Percentiles rank a stretch among this genome's conserved stretches.
Conservation (phyloP, 2,113 vertebrate species). For the Stegostoma tigrinum region DNA sequence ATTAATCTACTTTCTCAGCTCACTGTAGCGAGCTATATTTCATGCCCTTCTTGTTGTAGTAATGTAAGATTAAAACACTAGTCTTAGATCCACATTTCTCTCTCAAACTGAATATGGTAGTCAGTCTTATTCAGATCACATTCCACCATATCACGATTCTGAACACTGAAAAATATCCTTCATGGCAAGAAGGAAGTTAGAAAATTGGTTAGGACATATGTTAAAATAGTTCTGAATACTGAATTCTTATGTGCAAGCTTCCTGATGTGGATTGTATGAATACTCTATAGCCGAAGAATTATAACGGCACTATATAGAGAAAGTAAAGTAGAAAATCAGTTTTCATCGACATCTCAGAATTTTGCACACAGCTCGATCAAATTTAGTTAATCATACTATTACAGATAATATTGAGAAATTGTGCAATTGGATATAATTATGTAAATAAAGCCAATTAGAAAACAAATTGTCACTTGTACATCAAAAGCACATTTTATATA, state of each 20-base stretch:
- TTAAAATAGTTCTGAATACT: not conserved
- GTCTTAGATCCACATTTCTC: no score
- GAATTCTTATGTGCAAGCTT: not conserved
- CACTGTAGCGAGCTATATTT: no score
- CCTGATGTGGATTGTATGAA: not conserved
- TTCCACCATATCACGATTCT: no score
- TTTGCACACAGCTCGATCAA: not conserved
- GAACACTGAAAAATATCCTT: not conserved
- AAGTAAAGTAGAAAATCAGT: not conserved
- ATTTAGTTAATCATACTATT: not conserved
- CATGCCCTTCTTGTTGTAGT: no score
- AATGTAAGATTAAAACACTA: no score
- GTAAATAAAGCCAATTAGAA: conserved; percentile 33
- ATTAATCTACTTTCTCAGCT: no score
- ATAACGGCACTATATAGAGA: not conserved
- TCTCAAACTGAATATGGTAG: no score
- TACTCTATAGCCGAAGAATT: not conserved
- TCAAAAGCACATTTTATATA: conserved; percentile 23
- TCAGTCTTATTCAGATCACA: no score
- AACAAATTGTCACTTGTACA: not conserved
- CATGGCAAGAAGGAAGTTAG: not conserved
- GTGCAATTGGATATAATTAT: conserved; percentile 10
- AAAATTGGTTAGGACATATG: not conserved
- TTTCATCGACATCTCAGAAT: not conserved
- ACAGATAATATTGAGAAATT: conserved; percentile 25